Evolutionary conservation across 2,797 vertebrate genomes (phyloP), one percentile per base, ranked within the genome.

Genomic region (Sphaeramia orbicularis): DNA sequence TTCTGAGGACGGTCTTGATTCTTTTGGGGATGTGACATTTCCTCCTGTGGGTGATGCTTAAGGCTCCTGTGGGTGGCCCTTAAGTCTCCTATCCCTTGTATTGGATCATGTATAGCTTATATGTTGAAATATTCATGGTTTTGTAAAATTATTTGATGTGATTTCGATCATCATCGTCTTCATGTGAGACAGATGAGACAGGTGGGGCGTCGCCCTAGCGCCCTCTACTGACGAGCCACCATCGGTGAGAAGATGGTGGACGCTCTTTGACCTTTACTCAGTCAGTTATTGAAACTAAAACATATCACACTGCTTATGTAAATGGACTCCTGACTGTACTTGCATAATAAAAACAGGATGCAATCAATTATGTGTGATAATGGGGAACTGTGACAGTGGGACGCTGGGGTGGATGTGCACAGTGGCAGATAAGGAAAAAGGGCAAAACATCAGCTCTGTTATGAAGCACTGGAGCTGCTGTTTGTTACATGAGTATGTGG

Each of bases 321-420:
- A 91, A 71, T 8, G 2, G 24, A 42, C 54, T 41, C 59, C 41
- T 60, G 69, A 76, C 49, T 7, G 38, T 5, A 10, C 49, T 92
- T 92, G 74, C 61, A 60, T 89, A 91, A 93, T 64, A 13, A 50
- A 63, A 66, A 70, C 65, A 72, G 80, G 84, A 76, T 60, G 55
- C 45, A 55, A 91, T 94, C 86, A 62, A 90, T 91, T 19, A 9
- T 47, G 37, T 74, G 71, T 65, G 21, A 60, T 60, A 13, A 50
- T 41, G 55, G 62, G 43, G 54, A 47, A 51, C 42, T 43, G 54
- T 65, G 60, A 71, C 66, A 53, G 44, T 37, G 55, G 61, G 57
- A 48, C 38, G 48, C 50, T 27, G 73, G 59, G 60, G 45, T 30
- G 35, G 41, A 14, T 59, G 53, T 19, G 15, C 57, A 10, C 51